Base-by-base conservation (phyloP, 2,797 vertebrate genomes). In the Enteromius viviparus region DNA sequence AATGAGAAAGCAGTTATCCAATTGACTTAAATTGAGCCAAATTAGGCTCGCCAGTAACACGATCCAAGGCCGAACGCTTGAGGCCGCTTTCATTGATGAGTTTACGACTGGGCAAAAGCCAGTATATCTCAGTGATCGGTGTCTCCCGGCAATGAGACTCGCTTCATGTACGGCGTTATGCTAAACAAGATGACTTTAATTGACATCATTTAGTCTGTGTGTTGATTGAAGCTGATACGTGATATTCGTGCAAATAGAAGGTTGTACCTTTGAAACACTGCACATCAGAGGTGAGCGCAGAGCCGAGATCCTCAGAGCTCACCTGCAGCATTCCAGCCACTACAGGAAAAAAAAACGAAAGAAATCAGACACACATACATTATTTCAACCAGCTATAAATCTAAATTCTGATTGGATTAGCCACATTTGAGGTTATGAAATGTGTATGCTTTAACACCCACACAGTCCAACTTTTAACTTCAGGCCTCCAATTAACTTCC, bases 181-280 rank as follows among this genome's bases (percentile, higher is more conserved):
- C 6, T 21, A 66, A 76, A 26, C 62, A 45, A 53, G 53, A 0
- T 37, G n/a, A 32, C 34, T 76, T 55, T n/a, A 68, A 69, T 32
- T 21, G 3, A 82, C 55, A 65, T 21, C 2, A 11, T 66, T 75
- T 58, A 62, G 19, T 40, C 15, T 8, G n/a, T 45, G n/a, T 21
- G 66, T 40, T 17, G n/a, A 55, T 14, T 42, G 42, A 53, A 55
- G 32, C 21, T 29, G 65, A 51, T 37, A 19, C 0, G 4, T 58
- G n/a, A 11, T n/a, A 23, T 58, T 11, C n/a, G 55, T 14, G 42
- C 2, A 66, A 51, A 47, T 10, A 7, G 37, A 49, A 84, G 58
- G 6, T 34, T 66, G 87, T 94, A 98, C 98, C 98, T 97, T 97
- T 98, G 82, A 97, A 96, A 92, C 96, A 97, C 64, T 98, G 97